Evolutionary conservation across 2,113 vertebrate species (phyloP).

Genomic region (Neofelis nebulosa): DNA sequence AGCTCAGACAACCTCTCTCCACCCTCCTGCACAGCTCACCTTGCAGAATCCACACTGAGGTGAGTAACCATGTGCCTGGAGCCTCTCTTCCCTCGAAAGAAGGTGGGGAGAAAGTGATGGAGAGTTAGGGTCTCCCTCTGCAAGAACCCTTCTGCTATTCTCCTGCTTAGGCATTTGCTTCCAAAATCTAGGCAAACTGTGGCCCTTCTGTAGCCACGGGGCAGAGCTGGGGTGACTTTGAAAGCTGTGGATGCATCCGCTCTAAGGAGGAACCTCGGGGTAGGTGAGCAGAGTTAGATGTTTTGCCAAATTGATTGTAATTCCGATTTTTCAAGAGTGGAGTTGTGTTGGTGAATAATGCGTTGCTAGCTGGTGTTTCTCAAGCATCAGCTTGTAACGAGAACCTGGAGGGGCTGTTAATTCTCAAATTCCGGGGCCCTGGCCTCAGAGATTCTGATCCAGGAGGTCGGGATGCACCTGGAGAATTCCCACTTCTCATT

Average conservation of each 20-base stretch:
- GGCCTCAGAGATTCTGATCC: neutral
- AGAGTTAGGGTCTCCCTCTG: neutral
- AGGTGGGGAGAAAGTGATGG: neutral
- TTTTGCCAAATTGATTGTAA: neutral
- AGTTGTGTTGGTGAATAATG: neutral
- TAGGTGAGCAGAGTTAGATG: neutral
- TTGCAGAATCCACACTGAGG: neutral
- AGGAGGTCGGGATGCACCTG: neutral
- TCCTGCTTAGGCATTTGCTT: neutral
- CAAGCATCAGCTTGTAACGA: neutral
- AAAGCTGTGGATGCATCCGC: neutral
- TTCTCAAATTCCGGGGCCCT: neutral
- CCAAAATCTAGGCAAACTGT: neutral
- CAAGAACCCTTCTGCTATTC: neutral
- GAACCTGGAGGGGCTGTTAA: neutral
- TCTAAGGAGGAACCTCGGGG: neutral
- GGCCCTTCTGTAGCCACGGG: accelerated
- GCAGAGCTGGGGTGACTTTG: neutral
- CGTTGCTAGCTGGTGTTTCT: neutral
- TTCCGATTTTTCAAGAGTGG: neutral
- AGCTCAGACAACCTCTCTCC: neutral
- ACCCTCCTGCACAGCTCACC: no score
- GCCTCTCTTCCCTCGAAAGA: neutral
- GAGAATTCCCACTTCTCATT: neutral
- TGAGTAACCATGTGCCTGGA: neutral